Conservation (phyloP, 1,140 invertebrate species). For the Pseudoatta argentina region DNA sequence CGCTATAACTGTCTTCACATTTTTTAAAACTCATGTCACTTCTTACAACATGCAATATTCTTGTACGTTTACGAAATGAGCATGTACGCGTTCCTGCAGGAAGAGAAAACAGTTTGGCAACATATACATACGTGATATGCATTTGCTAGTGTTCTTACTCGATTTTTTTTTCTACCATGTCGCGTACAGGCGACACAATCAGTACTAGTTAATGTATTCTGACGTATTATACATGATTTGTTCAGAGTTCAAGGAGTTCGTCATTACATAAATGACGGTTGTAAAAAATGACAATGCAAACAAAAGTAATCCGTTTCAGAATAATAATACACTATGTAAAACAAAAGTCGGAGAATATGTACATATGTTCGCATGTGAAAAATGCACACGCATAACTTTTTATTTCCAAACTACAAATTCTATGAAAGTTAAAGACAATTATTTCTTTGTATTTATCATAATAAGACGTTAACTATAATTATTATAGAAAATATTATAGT, state of each 20-base stretch:
- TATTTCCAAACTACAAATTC: background rate
- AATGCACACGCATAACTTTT: background rate
- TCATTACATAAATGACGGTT: constrained; percentile 5
- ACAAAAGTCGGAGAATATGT: background rate
- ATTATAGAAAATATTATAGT: background rate
- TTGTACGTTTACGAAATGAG: background rate
- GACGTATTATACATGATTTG: background rate
- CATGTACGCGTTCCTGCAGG: background rate
- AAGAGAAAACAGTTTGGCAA: background rate
- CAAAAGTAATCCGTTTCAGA: background rate
- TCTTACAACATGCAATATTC: background rate
- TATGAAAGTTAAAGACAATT: background rate
- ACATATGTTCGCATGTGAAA: background rate
- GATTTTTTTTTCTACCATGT: background rate
- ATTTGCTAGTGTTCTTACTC: background rate
- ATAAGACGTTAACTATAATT: background rate
- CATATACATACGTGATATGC: background rate
- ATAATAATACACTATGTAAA: constrained; percentile 10
- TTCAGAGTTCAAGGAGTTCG: constrained; percentile 30
- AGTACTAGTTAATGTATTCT: constrained; percentile 14
- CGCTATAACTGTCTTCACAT: background rate
- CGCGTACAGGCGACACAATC: background rate
- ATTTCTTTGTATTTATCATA: background rate
- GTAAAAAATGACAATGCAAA: constrained; percentile 31
- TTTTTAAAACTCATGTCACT: constrained; percentile 11